Percentiles rank a stretch among this genome's conserved stretches.
Evolutionary conservation across 2,113 vertebrate species (phyloP).

Genomic region (Semnornis frantzii): DNA sequence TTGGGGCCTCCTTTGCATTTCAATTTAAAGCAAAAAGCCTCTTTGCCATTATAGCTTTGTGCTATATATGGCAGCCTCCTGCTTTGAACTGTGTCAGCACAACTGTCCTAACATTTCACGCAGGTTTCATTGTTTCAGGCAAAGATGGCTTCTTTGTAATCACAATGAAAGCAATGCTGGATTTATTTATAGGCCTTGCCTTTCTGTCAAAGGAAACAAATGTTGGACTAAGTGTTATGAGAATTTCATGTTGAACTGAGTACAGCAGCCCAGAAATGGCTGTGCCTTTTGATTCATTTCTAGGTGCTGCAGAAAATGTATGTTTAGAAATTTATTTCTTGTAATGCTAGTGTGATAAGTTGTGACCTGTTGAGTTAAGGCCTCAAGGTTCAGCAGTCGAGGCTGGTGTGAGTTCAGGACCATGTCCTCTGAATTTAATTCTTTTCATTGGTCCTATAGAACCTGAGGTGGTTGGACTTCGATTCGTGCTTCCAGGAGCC

Average conservation of each 20-base stretch:
- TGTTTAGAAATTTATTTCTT: constrained; percentile 1
- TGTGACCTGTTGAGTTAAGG: neutral
- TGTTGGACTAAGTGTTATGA: neutral
- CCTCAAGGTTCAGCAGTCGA: neutral
- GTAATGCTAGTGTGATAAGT: neutral
- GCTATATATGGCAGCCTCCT: constrained; percentile 63
- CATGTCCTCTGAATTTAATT: neutral
- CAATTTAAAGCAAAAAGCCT: constrained; percentile 68
- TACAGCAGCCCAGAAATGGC: neutral
- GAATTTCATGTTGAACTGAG: constrained; percentile 23
- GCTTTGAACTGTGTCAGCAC: constrained; percentile 63
- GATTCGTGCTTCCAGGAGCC: neutral
- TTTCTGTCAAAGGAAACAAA: constrained; percentile 25
- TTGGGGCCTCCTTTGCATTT: constrained; percentile 68
- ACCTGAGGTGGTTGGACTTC: constrained; percentile 18
- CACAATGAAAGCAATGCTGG: constrained; percentile 24
- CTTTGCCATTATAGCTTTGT: constrained; percentile 59
- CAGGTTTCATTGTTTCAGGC: constrained; percentile 66
- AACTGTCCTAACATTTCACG: constrained; percentile 61
- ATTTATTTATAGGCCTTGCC: constrained; percentile 40
- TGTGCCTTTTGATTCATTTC: constrained; percentile 35
- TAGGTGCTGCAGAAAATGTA: constrained; percentile 36
- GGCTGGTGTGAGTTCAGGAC: neutral
- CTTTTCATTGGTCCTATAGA: constrained; percentile 11
- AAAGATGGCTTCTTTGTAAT: constrained; percentile 57